phyloP scores from a whole-genome alignment of 1,140 invertebrate genomes.

The Brachystomella parvula region DNA sequence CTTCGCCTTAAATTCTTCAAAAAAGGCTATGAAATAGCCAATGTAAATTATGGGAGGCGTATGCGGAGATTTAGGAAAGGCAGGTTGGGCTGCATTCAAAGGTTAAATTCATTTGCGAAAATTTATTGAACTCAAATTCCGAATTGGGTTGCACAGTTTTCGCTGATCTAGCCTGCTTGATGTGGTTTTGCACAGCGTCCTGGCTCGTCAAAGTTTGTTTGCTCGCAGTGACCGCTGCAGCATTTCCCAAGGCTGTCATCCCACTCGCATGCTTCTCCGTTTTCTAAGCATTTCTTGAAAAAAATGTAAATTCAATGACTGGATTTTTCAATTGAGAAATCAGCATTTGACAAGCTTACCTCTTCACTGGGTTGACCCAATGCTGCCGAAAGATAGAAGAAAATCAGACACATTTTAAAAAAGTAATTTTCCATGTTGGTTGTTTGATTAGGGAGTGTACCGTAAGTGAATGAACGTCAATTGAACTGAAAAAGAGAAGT shows the following conservation, averaged over 20 bases:
- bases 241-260: background rate
- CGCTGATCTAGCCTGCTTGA: background rate
- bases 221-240: conserved; percentile 6
- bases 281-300: background rate
- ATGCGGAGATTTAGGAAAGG: too few species aligned
- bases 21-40: background rate
- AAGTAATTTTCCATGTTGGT: too few species aligned
- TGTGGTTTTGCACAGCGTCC: background rate
- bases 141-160: background rate
- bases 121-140: background rate
- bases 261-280: background rate
- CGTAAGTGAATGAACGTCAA: too few species aligned
- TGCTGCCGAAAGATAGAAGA: too few species aligned
- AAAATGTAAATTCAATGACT: background rate
- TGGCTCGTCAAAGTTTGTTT: conserved; percentile 8
- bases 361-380: background rate
- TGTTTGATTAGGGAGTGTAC: too few species aligned
- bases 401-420: too few species aligned
- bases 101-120: background rate
- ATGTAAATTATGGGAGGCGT: too few species aligned
- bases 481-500: too few species aligned
- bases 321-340: background rate
- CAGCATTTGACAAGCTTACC: background rate
- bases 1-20: background rate
- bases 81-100: too few species aligned